A percentile compares a stretch with the other conserved stretches of the same genome.
Conservation (phyloP, 2,797 vertebrate species). For the Varecia variegata region DNA sequence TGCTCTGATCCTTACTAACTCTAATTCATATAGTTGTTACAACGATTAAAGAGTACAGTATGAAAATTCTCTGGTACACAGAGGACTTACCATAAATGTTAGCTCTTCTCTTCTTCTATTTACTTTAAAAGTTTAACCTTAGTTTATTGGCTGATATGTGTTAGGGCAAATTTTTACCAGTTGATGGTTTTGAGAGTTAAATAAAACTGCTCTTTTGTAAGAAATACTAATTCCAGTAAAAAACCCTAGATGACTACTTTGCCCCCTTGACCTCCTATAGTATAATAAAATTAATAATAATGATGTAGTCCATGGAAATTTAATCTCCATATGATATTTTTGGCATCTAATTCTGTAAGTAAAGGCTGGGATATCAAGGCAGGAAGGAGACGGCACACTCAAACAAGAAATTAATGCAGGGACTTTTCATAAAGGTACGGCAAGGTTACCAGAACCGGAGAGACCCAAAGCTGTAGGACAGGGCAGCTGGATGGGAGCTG, state of each 20-base stretch:
- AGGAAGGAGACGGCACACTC: background rate
- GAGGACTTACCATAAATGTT: constrained; percentile 6
- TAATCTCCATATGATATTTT: background rate
- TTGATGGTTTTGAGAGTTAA: background rate
- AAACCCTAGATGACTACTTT: background rate
- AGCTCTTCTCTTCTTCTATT: background rate
- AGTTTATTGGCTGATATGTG: background rate
- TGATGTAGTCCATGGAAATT: background rate
- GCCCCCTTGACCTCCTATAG: background rate
- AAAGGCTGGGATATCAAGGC: background rate
- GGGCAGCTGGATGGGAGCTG: background rate
- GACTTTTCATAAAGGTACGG: background rate
- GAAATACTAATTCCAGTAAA: background rate
- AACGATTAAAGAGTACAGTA: background rate
- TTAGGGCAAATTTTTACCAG: background rate
- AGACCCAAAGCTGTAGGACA: background rate
- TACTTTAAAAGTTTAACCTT: constrained; percentile 6
- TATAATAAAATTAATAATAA: background rate
- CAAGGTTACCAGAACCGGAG: background rate
- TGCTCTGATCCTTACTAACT: background rate
- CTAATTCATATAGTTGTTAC: background rate
- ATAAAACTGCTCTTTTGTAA: background rate
- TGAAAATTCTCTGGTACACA: background rate
- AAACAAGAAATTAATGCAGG: background rate
- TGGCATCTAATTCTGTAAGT: background rate